Percentiles rank a stretch among this genome's conserved stretches.
Conservation (phyloP, 2,113 vertebrate species). For the Tympanuchus pallidicinctus region DNA sequence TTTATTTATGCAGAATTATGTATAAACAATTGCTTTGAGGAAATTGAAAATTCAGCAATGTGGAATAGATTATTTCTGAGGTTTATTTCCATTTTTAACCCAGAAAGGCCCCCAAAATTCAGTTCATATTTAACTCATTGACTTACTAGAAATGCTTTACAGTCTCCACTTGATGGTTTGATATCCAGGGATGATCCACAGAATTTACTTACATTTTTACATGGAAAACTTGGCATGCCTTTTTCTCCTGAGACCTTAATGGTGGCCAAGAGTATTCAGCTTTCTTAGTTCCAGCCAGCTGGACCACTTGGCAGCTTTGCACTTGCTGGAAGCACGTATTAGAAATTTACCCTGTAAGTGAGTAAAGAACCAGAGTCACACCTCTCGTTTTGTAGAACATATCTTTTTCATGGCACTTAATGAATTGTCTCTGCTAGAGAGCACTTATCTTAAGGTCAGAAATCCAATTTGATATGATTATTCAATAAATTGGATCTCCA, state of each 20-base stretch:
- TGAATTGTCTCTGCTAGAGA: not conserved
- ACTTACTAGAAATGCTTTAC: not conserved
- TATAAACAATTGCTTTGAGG: not conserved
- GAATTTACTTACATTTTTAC: constrained; percentile 6
- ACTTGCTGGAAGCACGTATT: not conserved
- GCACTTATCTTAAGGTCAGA: not conserved
- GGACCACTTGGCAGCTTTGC: not conserved
- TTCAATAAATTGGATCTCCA: not conserved
- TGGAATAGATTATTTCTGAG: not conserved
- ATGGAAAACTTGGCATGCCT: not conserved
- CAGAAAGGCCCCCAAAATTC: not conserved
- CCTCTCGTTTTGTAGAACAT: not conserved
- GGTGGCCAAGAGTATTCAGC: not conserved
- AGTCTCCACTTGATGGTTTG: not conserved
- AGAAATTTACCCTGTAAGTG: not conserved
- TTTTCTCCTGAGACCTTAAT: not conserved
- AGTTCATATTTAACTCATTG: not conserved
- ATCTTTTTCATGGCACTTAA: not conserved
- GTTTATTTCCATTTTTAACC: not conserved
- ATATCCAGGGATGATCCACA: not conserved
- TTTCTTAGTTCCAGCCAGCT: constrained; percentile 2
- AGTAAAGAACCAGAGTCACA: not conserved
- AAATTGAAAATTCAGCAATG: not conserved
- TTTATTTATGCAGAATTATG: not conserved
- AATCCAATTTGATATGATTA: not conserved